Evolutionary conservation across 2,888 invertebrate genomes (phyloP).

Genomic region (Eristalis tenax): DNA sequence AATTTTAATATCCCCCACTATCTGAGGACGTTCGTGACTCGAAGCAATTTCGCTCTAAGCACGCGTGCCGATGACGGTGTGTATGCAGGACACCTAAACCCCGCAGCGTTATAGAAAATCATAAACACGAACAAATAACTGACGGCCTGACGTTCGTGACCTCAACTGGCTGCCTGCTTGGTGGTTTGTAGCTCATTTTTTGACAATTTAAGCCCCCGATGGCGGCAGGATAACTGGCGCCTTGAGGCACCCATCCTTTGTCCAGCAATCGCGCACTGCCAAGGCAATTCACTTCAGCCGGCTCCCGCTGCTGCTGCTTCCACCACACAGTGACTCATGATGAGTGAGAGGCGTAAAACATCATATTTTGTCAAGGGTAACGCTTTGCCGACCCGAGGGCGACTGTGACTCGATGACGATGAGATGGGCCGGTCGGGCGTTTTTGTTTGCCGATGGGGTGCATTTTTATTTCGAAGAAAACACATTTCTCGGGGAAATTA

Average conservation of each 20-base stretch:
- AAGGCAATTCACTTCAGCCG: background rate
- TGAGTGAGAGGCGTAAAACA: background rate
- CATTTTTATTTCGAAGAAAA: background rate
- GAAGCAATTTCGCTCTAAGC: slow-evolving; percentile 45
- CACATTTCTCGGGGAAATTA: background rate
- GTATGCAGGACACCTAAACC: background rate
- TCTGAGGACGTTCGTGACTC: slow-evolving; percentile 63
- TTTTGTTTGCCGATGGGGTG: background rate
- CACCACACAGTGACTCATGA: slow-evolving; percentile 31
- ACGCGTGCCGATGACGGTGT: background rate
- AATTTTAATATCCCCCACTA: slow-evolving; percentile 25
- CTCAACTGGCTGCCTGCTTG: background rate
- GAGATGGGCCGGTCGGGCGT: background rate
- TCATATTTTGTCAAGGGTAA: background rate
- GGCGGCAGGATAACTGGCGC: slow-evolving; percentile 56
- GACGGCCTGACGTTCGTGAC: slow-evolving; percentile 34
- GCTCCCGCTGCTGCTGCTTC: background rate
- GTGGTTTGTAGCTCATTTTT: slow-evolving; percentile 13
- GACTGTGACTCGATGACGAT: background rate
- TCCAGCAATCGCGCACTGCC: background rate
- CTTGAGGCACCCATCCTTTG: slow-evolving; percentile 34
- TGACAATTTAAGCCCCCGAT: slow-evolving; percentile 38
- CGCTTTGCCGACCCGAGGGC: background rate
- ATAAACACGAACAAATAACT: slow-evolving; percentile 57
- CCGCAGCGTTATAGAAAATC: slow-evolving; percentile 46